Evolutionary conservation across 2,113 vertebrate species (phyloP), one percentile per base, ranked within the genome.

Genomic region (Oenanthe oenanthe): DNA sequence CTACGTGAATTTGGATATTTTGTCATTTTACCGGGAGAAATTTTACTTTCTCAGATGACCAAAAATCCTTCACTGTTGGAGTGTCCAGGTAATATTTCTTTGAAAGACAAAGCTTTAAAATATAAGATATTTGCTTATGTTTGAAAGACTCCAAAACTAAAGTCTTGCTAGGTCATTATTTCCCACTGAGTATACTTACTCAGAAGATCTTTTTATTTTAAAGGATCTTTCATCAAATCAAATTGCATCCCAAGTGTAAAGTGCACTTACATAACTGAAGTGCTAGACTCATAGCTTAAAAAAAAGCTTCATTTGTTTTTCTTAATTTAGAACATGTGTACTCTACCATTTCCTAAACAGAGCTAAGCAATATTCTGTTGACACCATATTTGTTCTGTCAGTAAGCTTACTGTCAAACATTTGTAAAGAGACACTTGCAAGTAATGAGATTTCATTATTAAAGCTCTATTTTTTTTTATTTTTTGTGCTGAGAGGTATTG

Each of bases 381-480:
- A 92, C 45, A 75, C 12, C 5, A 6, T 75, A 91, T 85, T 93
- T 89, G 21, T 87, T 95, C 84, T 87, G 40, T 13, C 34, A 76
- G 54, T 62, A 65, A 79, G 73, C 43, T 68, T 87, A 51, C 43
- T 48, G 66, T 85, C 66, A 92, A 88, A 82, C 42, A 76, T 79
- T 88, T 89, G 31, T 79, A 85, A 84, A 89, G 57, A 88, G 57
- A 92, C 26, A 66, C 50, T 93, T 91, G 29, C 20, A 79, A 88
- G 47, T 95, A 95, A 89, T 89, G 77, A 82, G 84, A 79, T 95
- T 85, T 89, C 50, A 76, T 94, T 92, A 93, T 87, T 89, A 89
- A 89, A 87, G 12, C 28, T 43, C 20, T 83, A 13, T 13, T n/a
- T 24, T 34, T 85, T 74, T 89, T 40, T 78, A 68, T 65, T 89